Base-by-base conservation (phyloP, 2,797 vertebrate species). In the Pangasius krempfi region DNA sequence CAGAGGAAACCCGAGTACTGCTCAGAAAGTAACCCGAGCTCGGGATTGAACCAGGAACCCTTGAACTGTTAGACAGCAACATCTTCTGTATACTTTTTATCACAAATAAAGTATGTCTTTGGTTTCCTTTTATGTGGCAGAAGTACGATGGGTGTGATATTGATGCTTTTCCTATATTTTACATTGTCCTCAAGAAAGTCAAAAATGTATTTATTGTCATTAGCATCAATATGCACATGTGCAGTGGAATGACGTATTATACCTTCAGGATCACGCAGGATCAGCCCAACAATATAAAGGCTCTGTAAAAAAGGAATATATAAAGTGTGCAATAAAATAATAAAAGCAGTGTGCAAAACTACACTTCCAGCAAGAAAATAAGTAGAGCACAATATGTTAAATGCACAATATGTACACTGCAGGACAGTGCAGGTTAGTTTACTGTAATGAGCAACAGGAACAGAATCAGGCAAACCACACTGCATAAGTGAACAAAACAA, bases 151-250 rank as follows among this genome's bases (percentile, higher is more conserved):
- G 12, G 12, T 30, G 9, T 66, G 64, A n/a, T 66, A 4, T 30
- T 66, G 27, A 30, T 30, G 12, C 64, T 13, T n/a, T 66, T 14
- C 64, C 64, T 30, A 66, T 30, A 66, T 66, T 62, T 30, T 66
- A 66, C 1, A 66, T 66, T n/a, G 64, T 30, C 2, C 64, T 66
- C 33, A 3, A 72, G 70, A 72, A 72, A 33, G 66, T 70, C 16
- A 33, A 40, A 72, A 72, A 72, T 72, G 18, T 72, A 72, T 85
- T 72, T 54, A 64, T 84, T 66, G 37, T 30, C 16, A 30, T 84
- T 70, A 50, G 40, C 64, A 9, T 68, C 25, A 4, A 30, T 30
- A 33, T 68, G 47, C 40, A 30, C 27, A 27, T 47, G 44, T 44
- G 37, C 37, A 44, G 37, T 44, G 70, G 70, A 44, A 73, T 12